Conservation (phyloP, 2,797 vertebrate species). For the Hoplostethus mediterraneus region DNA sequence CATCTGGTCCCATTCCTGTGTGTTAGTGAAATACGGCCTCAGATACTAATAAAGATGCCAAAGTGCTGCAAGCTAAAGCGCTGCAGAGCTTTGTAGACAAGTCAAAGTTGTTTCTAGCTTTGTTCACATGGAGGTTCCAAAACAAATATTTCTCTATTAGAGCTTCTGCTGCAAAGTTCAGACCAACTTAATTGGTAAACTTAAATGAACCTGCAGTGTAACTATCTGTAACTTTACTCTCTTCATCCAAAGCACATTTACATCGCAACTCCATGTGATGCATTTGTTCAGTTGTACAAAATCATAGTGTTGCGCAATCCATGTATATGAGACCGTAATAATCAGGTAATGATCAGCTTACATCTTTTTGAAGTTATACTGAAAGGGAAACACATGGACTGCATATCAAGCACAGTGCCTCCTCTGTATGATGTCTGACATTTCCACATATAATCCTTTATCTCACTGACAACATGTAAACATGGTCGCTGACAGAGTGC, state of each 20-base stretch:
- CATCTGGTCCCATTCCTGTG: background rate
- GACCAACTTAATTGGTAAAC: too few species aligned
- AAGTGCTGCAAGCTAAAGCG: conserved; percentile 33
- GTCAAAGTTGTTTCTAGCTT: conserved; percentile 14
- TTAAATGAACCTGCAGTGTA: too few species aligned
- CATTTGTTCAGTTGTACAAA: too few species aligned
- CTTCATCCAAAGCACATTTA: too few species aligned
- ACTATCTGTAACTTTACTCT: too few species aligned
- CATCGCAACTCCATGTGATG: too few species aligned
- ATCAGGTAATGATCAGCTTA: background rate
- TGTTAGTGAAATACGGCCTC: conserved; percentile 16
- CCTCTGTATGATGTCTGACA: background rate
- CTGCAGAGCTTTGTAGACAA: conserved; percentile 11
- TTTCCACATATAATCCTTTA: conserved; percentile 17
- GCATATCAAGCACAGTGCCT: background rate
- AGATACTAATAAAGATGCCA: conserved; percentile 14
- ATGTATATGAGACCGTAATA: background rate
- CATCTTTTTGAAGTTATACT: conserved; percentile 4
- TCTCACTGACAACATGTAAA: background rate
- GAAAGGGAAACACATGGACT: background rate
- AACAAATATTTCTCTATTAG: conserved; percentile 1
- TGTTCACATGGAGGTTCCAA: background rate
- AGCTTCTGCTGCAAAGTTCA: background rate
- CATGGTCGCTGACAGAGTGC: background rate
- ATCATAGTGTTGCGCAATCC: too few species aligned